phyloP scores from a whole-genome alignment of 2,113 vertebrate genomes.

The Henicopernis longicauda region DNA sequence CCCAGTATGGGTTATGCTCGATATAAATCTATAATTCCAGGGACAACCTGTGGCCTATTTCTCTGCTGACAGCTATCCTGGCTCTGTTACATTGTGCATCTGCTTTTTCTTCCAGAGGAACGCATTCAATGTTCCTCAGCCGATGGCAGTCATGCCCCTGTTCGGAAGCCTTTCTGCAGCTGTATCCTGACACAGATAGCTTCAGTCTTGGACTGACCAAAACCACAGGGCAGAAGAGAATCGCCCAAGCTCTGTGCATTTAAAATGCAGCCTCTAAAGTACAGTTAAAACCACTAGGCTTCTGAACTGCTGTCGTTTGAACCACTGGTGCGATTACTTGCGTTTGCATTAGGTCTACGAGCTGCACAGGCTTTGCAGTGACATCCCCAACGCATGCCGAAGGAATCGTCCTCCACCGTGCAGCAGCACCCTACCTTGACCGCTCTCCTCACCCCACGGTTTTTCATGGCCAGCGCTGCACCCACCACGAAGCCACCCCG shows the following conservation, averaged over 20 bases:
- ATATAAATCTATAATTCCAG: not conserved
- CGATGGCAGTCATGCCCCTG: not conserved
- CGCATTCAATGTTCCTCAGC: not conserved
- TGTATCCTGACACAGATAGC: not conserved
- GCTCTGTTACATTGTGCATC: not conserved
- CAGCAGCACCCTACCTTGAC: not conserved
- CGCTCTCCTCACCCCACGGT: not conserved
- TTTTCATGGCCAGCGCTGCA: not conserved
- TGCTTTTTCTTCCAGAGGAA: conserved; percentile 26
- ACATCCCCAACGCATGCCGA: not conserved
- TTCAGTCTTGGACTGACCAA: not conserved
- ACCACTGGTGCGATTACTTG: accelerated
- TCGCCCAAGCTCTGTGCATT: not conserved
- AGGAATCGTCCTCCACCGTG: not conserved
- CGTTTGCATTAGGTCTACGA: not conserved
- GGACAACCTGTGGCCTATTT: not conserved
- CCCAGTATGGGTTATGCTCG: not conserved
- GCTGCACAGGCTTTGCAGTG: not conserved
- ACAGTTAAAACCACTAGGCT: not conserved
- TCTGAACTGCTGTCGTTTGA: not conserved
- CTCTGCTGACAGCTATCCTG: not conserved
- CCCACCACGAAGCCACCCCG: not conserved
- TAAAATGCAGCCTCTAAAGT: not conserved
- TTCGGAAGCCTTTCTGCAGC: not conserved
- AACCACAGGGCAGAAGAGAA: not conserved